Evolutionary conservation across 2,797 vertebrate species (phyloP).

Genomic region (Sebastes umbrosus): DNA sequence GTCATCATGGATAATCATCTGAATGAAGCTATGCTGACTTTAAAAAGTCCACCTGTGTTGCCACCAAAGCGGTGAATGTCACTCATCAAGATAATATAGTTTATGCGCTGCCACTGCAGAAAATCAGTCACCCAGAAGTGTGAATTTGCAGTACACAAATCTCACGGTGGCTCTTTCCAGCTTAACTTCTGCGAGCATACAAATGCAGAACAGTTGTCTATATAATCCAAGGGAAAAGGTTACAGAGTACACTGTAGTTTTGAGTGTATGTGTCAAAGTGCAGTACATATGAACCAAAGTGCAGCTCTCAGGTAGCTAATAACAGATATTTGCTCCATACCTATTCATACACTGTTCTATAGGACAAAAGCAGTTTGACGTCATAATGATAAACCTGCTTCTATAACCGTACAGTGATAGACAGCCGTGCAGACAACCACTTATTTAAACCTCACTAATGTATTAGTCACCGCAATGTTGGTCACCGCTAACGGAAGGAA

Average conservation of each 20-base stretch:
- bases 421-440: neutral
- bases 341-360: neutral
- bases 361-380: neutral
- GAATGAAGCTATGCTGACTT: neutral
- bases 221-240: neutral
- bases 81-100: neutral
- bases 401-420: neutral
- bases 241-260: neutral
- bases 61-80: neutral
- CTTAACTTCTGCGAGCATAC: neutral
- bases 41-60: neutral
- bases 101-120: neutral
- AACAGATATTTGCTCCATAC: neutral
- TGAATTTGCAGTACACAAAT: neutral
- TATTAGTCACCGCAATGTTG: neutral
- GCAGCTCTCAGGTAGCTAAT: neutral
- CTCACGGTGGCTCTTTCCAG: neutral
- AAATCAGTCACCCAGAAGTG: neutral
- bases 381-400: neutral
- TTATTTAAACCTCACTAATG: neutral
- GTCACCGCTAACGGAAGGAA: neutral
- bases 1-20: neutral
- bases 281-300: neutral
- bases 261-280: neutral
- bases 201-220: neutral